Evolutionary conservation across 2,888 invertebrate genomes (phyloP), one percentile per base, ranked within the genome.

Genomic region (Limnephilus rhombicus): DNA sequence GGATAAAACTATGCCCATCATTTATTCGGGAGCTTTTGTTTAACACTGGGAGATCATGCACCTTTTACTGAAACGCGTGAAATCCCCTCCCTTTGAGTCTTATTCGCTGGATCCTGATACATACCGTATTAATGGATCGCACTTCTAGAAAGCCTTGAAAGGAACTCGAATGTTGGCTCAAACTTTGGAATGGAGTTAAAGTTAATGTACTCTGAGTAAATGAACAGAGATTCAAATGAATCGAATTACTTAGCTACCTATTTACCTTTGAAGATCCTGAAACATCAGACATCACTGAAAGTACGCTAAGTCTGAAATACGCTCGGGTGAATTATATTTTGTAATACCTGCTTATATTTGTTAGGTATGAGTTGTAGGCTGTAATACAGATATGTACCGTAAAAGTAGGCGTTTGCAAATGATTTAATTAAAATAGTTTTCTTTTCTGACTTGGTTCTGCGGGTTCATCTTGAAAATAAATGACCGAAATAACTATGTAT

Each of bases 111-210:
- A 31, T 80, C 45, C 80, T 34, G 37, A 89, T 80, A 15, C 37
- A 80, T 34, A 89, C 88, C 29, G 49, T 87, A 87, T 88, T 89
- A 80, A 80, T 45, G 80, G 88, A 31, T 89, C 88, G 37, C 88
- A 68, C 88, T 80, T 80, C 34, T 15, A 37, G 12, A 89, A 89
- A 89, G 68, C 88, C 80, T 80, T n/a, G 88, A 89, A 87, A 87
- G 87, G 15, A 53, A 49, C 87, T 87, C 31, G 80, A 89, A 89
- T 89, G 80, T 89, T 89, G 68, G 88, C 80, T 37, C 34, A 89
- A 89, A 89, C 88, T 89, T 89, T 80, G 88, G 29, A 89, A 89
- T 89, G 68, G 41, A 89, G 88, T 89, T 89, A 37, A 89, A 89
- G 80, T 80, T 89, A 89, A 41, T 89, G 88, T 89, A 80, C 80